Evolutionary conservation across 2,113 vertebrate genomes (phyloP), one percentile per base, ranked within the genome.

Genomic region (Penelope pileata): DNA sequence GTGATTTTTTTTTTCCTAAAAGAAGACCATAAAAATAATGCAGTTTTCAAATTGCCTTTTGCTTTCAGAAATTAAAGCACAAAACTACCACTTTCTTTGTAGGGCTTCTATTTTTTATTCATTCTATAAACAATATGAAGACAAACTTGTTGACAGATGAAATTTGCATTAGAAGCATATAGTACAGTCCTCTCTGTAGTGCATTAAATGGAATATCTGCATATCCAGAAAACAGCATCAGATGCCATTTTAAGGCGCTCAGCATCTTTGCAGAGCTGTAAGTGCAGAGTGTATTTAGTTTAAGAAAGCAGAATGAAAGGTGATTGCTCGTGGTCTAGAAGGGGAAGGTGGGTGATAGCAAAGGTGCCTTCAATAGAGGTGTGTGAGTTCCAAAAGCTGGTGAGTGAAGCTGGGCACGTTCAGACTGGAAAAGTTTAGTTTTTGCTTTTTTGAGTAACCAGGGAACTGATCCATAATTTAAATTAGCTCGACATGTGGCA

Each of bases 391-490:
- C 59, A 90, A 90, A 81, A 80, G 50, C 45, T 96, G 69, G 83
- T 88, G 83, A 51, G 70, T 95, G 84, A 85, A 90, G 45, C 29
- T 77, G 93, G 91, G 93, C 86, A 75, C 73, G 53, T 81, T 81
- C 73, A 82, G 62, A 47, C 69, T 94, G 95, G 95, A 96, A 96
- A 96, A 96, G 29, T 86, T 91, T 70, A 78, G 76, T 43, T 38
- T 72, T 92, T 66, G 73, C 50, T 86, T 91, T 95, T 88, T 51
- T 29, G 79, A 89, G 54, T 45, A 83, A 91, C 79, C 82, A 88
- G 94, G 94, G 93, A 96, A 95, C 91, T n/a, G 83, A 78, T 96
- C 95, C 95, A 96, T 91, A 81, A 81, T 82, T 88, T 93, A 94
- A 96, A 96, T 95, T 84, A 95, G 60, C 83, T 92, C 8, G 38